Conservation (phyloP, 2,113 vertebrate species). For the Myotis lucifugus region DNA sequence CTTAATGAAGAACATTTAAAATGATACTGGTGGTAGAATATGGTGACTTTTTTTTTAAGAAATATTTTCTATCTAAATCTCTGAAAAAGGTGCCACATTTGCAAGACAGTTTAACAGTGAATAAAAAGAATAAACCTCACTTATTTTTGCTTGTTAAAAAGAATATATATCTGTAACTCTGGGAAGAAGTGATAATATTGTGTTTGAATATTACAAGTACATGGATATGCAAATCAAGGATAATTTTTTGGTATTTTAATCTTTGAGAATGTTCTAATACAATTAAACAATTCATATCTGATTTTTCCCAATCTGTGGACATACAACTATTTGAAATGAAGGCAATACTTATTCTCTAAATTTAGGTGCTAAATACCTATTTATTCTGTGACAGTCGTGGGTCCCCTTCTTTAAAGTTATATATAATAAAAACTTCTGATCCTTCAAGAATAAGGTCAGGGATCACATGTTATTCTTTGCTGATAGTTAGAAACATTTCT, state of each 20-base stretch:
- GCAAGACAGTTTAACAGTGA: conserved; percentile 45
- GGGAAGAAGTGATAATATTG: conserved; percentile 34
- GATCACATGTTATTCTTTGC: conserved; percentile 27
- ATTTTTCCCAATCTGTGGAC: not conserved
- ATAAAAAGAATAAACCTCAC: conserved; percentile 44
- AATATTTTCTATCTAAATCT: conserved; percentile 23
- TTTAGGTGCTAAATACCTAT: conserved; percentile 54
- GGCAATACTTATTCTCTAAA: conserved; percentile 57
- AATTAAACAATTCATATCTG: conserved; percentile 3
- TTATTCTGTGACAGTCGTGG: conserved; percentile 29
- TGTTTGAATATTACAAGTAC: conserved; percentile 47
- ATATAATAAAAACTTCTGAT: conserved; percentile 49
- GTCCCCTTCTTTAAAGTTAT: conserved; percentile 24
- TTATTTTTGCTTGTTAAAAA: conserved; percentile 48
- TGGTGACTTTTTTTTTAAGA: not conserved
- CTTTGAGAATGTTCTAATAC: conserved; percentile 37
- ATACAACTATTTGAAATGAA: conserved; percentile 43
- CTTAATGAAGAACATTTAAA: conserved; percentile 37
- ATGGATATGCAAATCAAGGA: conserved; percentile 9
- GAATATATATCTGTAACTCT: not conserved
- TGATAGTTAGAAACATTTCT: conserved; percentile 44
- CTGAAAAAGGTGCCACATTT: conserved; percentile 57
- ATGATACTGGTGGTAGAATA: conserved; percentile 19
- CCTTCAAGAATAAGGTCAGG: conserved; percentile 52
- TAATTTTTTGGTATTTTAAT: conserved; percentile 61